Base-by-base conservation (phyloP, 2,113 vertebrate species). In the Rhinogobius similis region DNA sequence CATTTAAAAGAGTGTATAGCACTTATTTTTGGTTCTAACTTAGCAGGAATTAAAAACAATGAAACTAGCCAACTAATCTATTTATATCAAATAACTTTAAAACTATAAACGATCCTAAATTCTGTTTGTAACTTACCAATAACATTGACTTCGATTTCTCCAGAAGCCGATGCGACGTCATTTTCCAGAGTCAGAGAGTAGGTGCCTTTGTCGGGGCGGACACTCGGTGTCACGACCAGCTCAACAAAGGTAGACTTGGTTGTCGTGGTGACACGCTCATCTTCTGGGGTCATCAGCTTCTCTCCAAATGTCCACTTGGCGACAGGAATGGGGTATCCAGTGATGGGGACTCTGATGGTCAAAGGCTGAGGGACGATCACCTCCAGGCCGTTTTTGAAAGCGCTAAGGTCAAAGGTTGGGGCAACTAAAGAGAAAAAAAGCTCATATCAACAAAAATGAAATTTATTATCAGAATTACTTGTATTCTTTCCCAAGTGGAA, bases 61-160 rank as follows among this genome's bases (percentile, higher is more conserved):
- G n/a, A n/a, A n/a, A n/a, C n/a, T n/a, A n/a, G n/a, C n/a, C n/a
- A n/a, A n/a, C n/a, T n/a, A n/a, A n/a, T n/a, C n/a, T n/a, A n/a
- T n/a, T n/a, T n/a, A n/a, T n/a, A n/a, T n/a, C n/a, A n/a, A 27
- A 27, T 12, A 48, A 20, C 6, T n/a, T 48, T 16, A 56, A n/a
- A n/a, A n/a, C n/a, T n/a, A n/a, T n/a, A n/a, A n/a, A n/a, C n/a
- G n/a, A n/a, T n/a, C 2, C 23, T n/a, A 63, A 9, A 10, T 13
- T 61, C 12, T 55, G 3, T 39, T 32, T 38, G 32, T n/a, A 4
- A 20, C 89, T 88, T 93, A 99, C 98, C 96, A n/a, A 98, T 99
- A 55, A 99, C 98, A 52, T 95, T 98, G 82, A 99, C 97, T 20
- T 96, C 66, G 63, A 99, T 98, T 83, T 99, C 97, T 82, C 97